These are phyloP conservation scores for Potorous gilbertii DNA, from an alignment of 2,797 vertebrate genomes.

Conservation along the genomic window DNA sequence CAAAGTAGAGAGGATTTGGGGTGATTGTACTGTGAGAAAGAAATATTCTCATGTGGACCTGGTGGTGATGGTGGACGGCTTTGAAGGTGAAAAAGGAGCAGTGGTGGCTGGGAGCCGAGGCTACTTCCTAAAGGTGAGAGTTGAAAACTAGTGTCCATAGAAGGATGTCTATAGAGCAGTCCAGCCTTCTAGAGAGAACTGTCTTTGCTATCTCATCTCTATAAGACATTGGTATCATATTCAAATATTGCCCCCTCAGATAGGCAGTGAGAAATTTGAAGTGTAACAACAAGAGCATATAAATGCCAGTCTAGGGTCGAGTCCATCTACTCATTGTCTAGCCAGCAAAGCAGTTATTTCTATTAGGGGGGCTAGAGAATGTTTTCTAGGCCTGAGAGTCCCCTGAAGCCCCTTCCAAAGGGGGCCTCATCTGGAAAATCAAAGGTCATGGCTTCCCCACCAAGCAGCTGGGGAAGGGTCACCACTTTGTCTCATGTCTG, in stretches of 20 bases:
- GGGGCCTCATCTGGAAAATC: background rate
- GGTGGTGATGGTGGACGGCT: conserved; percentile 99
- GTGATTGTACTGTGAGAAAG: conserved; percentile 92
- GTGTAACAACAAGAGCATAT: background rate
- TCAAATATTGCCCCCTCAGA: background rate
- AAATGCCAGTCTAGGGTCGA: background rate
- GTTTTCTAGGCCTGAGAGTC: background rate
- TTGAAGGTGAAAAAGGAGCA: conserved; percentile 95
- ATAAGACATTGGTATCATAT: background rate
- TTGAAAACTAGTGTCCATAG: background rate
- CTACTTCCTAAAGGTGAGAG: conserved; percentile 95
- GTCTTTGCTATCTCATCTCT: background rate
- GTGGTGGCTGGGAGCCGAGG: conserved; percentile 96
- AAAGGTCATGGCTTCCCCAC: background rate
- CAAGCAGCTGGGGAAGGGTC: background rate
- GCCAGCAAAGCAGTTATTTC: background rate
- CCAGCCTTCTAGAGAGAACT: conserved; percentile 35
- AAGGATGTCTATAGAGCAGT: background rate
- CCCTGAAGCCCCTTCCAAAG: background rate
- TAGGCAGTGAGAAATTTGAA: background rate
- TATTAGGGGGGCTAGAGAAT: background rate
- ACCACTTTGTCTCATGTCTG: background rate
- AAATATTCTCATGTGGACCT: conserved; percentile 98
- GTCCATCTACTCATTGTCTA: background rate
- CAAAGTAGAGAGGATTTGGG: conserved; percentile 95